These are phyloP conservation scores for Gibbula magus DNA, from an alignment of 2,888 invertebrate species.

Conservation along the genomic window DNA sequence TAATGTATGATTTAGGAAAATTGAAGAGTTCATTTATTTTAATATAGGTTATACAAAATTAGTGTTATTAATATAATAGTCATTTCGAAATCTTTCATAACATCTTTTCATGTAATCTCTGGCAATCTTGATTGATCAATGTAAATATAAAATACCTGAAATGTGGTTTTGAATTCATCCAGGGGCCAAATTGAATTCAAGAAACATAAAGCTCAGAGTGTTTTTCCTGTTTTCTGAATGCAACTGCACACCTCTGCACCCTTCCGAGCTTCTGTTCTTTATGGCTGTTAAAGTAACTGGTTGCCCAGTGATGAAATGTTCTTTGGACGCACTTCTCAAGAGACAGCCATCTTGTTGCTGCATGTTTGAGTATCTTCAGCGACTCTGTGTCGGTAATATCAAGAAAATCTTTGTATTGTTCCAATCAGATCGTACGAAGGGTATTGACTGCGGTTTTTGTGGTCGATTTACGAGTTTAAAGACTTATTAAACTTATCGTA, in stretches of 20 bases:
- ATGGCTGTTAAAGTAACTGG: constrained; percentile 38
- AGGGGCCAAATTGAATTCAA: not conserved
- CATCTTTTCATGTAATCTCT: no score
- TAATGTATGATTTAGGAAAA: no score
- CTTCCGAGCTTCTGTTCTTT: constrained; percentile 19
- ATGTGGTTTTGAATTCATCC: not conserved
- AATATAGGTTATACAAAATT: no score
- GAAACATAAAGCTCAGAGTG: not conserved
- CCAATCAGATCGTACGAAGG: no score
- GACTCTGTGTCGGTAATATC: constrained; percentile 18
- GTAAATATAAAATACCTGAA: not conserved
- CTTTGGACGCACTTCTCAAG: constrained; percentile 35
- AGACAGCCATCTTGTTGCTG: constrained; percentile 39
- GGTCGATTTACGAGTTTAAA: no score
- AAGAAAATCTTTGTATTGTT: constrained; percentile 15
- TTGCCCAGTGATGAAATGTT: constrained; percentile 41
- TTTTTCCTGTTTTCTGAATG: not conserved
- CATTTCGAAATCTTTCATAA: no score
- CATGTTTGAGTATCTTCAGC: constrained; percentile 19
- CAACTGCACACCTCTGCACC: not conserved
- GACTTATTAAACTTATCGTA: no score
- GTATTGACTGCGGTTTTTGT: no score
- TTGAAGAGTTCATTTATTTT: no score
- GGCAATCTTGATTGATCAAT: no score
- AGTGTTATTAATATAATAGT: no score